phyloP scores from a whole-genome alignment of 2,888 invertebrate genomes.

The Masnerella sp. region DNA sequence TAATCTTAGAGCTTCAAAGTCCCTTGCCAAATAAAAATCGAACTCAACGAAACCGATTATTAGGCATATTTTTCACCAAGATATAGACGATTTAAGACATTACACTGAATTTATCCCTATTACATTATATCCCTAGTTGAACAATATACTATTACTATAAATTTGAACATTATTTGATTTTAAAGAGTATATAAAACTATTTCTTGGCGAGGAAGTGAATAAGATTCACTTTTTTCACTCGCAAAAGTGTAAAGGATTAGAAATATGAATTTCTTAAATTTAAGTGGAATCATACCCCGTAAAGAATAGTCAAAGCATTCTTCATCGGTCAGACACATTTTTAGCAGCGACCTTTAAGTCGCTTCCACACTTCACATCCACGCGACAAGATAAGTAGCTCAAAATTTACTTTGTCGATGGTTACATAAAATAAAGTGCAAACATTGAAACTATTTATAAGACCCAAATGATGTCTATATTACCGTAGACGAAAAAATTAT shows the following conservation, averaged over 20 bases:
- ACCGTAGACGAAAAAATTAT: neutral
- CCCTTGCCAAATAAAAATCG: slow-evolving; percentile 57
- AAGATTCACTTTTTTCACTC: no score
- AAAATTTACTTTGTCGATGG: slow-evolving; percentile 25
- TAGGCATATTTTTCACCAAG: slow-evolving; percentile 28
- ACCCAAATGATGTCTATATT: neutral
- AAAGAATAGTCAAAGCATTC: slow-evolving; percentile 65
- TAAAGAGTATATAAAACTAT: no score
- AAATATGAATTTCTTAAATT: no score
- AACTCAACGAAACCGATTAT: slow-evolving; percentile 58
- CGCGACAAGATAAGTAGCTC: neutral
- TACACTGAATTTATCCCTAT: no score
- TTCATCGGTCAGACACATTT: slow-evolving; percentile 72
- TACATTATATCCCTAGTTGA: no score
- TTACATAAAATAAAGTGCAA: slow-evolving; percentile 30
- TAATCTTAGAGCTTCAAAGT: slow-evolving; percentile 60
- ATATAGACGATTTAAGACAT: slow-evolving; percentile 19
- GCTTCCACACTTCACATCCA: slow-evolving; percentile 41
- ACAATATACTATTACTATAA: no score
- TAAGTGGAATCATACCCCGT: no score
- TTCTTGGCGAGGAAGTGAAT: no score
- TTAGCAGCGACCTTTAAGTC: slow-evolving; percentile 69
- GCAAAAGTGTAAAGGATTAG: no score
- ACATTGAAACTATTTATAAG: slow-evolving; percentile 16
- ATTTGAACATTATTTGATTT: no score